Conservation (phyloP, 2,113 vertebrate genomes). For the Gopherus evgoodei region DNA sequence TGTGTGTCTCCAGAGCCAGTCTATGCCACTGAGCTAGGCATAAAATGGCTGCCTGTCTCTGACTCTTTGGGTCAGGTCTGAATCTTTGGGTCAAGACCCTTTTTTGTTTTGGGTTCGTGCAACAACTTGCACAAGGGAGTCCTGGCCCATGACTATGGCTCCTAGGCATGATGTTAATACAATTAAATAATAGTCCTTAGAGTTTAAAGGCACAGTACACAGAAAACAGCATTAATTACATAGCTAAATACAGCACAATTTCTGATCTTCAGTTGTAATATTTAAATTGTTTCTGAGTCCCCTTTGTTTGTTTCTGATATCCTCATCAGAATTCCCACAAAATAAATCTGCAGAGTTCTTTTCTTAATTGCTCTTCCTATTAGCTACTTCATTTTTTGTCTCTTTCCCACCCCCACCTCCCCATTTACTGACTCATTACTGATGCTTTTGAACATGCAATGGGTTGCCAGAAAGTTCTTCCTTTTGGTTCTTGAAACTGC, state of each 20-base stretch:
- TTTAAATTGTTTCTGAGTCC: background rate
- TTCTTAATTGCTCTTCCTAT: background rate
- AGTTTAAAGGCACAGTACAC: no score
- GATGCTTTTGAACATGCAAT: background rate
- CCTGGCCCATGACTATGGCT: no score
- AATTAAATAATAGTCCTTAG: no score
- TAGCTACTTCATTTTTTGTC: background rate
- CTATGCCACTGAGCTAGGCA: background rate
- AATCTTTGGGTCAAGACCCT: background rate
- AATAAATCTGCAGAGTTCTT: background rate
- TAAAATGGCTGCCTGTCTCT: background rate
- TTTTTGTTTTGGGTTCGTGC: no score
- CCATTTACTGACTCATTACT: background rate
- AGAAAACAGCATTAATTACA: background rate
- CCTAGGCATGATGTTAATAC: no score
- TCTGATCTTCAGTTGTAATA: background rate
- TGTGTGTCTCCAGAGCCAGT: background rate
- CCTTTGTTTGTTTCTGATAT: background rate
- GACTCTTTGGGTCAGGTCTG: background rate
- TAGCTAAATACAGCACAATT: fast-evolving
- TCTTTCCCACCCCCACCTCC: background rate
- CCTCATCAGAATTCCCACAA: background rate
- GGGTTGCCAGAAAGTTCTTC: background rate
- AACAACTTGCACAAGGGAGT: no score
- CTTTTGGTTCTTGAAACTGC: background rate